Base-by-base conservation (phyloP, 2,113 vertebrate species). In the Tretioscincus oriximinensis region DNA sequence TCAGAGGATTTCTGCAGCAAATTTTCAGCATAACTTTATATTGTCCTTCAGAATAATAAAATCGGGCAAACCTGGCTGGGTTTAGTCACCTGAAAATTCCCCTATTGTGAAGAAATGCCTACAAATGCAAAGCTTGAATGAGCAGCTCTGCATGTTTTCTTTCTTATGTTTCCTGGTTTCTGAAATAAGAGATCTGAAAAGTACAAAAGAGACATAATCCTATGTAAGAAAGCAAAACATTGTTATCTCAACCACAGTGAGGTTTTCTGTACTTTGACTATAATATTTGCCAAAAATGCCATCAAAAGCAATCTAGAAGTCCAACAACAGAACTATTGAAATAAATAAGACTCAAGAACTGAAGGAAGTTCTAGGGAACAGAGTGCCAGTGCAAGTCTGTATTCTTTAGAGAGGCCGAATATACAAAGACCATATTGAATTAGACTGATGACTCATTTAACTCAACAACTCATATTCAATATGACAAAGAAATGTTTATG, bases 71-170 rank as follows among this genome's bases (percentile, higher is more conserved):
- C 69, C 60, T 29, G 28, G 47, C 10, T 64, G 31, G 35, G 85
- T 84, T 26, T 16, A 45, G 77, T 68, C 80, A 85, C 7, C 21
- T 74, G 7, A 77, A 24, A 83, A 83, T 84, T 70, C 75, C 49
- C 16, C 49, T 78, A 71, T 68, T 35, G 41, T 83, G 79, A 86
- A 7, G 20, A 64, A 89, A 88, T 77, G 28, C 3, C 60, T 54
- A 10, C 16, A 14, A 58, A 54, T 6, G 60, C n/a, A 73, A 16
- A 28, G 16, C 8, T 51, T 77, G 35, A 61, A 49, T 67, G 78
- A 24, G 75, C 28, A 21, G 64, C 45, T 73, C 26, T 81, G 78
- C 54, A 86, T 26, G 7, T 11, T 87, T 8, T 21, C 31, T 63
- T 83, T 49, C n/a, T 80, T 73, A 49, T 76, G n/a, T 66, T 75